A percentile compares a stretch with the other conserved stretches of the same genome.
Conservation (phyloP, 1,140 invertebrate species). For the Armadillidium nasatum region DNA sequence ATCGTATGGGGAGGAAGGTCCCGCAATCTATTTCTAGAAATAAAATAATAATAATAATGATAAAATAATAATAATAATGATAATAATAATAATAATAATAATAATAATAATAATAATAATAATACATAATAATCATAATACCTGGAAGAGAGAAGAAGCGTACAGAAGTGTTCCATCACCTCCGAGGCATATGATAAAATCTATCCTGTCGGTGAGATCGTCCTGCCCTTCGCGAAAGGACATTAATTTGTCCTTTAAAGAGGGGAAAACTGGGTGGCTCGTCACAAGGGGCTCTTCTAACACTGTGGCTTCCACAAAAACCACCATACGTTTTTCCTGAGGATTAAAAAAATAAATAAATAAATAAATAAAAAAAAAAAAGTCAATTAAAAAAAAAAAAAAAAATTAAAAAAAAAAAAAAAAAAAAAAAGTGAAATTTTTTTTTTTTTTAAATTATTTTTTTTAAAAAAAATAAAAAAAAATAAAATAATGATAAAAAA, state of each 20-base stretch:
- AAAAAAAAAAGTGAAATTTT: too few relatives aligned
- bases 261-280: constrained; percentile 63
- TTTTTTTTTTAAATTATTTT: too few relatives aligned
- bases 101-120: too few relatives aligned
- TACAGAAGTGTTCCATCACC: constrained; percentile 95
- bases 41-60: too few relatives aligned
- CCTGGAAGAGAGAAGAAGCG: constrained; percentile 83
- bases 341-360: neutral
- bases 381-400: neutral
- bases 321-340: constrained; percentile 88
- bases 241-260: constrained; percentile 75
- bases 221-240: constrained; percentile 81
- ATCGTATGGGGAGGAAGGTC: too few relatives aligned
- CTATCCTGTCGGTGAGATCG: constrained; percentile 78
- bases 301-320: constrained; percentile 85
- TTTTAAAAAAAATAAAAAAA: too few relatives aligned
- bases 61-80: too few relatives aligned
- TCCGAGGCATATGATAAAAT: constrained; percentile 92
- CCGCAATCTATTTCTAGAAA: too few relatives aligned
- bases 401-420: neutral
- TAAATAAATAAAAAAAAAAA: neutral
- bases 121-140: too few relatives aligned
- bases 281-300: constrained; percentile 72
- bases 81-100: constrained; percentile 1
- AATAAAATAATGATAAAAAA: too few relatives aligned